phyloP scores from a whole-genome alignment of 2,113 vertebrate species.

The Bolborhynchus lineola region DNA sequence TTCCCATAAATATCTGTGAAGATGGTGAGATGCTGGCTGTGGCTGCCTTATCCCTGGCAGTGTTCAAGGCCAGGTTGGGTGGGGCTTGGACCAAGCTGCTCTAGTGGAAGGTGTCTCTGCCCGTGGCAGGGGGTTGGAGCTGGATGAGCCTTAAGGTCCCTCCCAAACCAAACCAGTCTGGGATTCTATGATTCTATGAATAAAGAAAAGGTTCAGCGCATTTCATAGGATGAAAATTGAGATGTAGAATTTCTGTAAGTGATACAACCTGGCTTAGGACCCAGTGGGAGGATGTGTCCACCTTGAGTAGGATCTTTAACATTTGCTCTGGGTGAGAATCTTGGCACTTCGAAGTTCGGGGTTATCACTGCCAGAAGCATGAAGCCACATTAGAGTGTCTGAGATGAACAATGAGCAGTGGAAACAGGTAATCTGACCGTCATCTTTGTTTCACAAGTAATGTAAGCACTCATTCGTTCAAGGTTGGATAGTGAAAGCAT shows the following conservation, averaged over 20 bases:
- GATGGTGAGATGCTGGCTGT: background rate
- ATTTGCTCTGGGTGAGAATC: background rate
- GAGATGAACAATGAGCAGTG: background rate
- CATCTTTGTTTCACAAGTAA: background rate
- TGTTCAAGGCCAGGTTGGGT: background rate
- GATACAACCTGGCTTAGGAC: background rate
- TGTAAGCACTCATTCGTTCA: background rate
- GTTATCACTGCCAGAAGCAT: background rate
- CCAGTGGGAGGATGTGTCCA: background rate
- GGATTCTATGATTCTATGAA: background rate
- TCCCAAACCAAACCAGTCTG: background rate
- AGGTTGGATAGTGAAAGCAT: background rate
- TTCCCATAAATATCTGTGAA: background rate
- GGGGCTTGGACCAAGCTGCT: background rate
- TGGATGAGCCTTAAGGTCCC: background rate
- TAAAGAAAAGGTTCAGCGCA: background rate
- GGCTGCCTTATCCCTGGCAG: background rate
- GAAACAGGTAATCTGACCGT: background rate
- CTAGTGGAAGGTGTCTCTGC: background rate
- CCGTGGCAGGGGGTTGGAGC: background rate
- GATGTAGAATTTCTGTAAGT: background rate
- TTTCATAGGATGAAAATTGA: background rate
- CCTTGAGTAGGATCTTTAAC: fast-evolving
- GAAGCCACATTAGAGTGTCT: background rate
- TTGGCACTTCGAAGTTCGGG: background rate